phyloP scores from a whole-genome alignment of 2,797 vertebrate species.

The Enteromius viviparus region DNA sequence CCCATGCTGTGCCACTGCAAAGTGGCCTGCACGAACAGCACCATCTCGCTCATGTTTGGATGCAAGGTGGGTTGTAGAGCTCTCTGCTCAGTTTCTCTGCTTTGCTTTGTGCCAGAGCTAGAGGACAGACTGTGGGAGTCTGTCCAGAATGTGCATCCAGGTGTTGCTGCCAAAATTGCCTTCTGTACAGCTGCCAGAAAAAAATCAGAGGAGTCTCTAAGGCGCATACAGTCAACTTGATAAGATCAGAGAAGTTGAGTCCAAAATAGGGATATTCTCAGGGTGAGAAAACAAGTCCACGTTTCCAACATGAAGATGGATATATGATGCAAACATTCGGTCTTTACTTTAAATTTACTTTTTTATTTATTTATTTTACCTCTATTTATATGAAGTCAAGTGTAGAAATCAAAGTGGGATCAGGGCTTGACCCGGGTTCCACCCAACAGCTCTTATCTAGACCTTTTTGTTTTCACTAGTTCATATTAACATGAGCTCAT shows the following conservation, averaged over 20 bases:
- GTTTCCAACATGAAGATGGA: background rate
- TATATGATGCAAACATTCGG: background rate
- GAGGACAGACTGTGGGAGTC: background rate
- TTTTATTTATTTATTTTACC: background rate
- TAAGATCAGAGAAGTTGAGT: conserved; percentile 30
- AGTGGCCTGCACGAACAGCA: conserved; percentile 87
- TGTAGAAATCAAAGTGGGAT: background rate
- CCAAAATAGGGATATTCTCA: conserved; percentile 17
- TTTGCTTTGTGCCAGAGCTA: conserved; percentile 3
- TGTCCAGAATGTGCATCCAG: conserved; percentile 8
- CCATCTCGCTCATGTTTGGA: conserved; percentile 89
- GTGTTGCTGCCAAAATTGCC: background rate
- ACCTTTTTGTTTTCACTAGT: background rate
- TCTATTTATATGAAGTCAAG: background rate
- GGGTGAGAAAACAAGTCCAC: background rate
- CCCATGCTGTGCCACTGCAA: conserved; percentile 89
- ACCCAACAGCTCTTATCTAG: background rate
- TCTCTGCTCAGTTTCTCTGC: background rate
- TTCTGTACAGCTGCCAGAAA: conserved; percentile 7
- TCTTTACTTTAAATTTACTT: background rate
- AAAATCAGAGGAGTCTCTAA: background rate
- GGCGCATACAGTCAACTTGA: conserved; percentile 22
- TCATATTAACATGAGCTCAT: background rate
- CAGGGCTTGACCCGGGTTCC: background rate
- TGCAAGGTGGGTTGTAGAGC: conserved; percentile 84